These are phyloP conservation scores for Linyphia triangularis DNA, from an alignment of 2,888 invertebrate genomes.

Conservation along the genomic window DNA sequence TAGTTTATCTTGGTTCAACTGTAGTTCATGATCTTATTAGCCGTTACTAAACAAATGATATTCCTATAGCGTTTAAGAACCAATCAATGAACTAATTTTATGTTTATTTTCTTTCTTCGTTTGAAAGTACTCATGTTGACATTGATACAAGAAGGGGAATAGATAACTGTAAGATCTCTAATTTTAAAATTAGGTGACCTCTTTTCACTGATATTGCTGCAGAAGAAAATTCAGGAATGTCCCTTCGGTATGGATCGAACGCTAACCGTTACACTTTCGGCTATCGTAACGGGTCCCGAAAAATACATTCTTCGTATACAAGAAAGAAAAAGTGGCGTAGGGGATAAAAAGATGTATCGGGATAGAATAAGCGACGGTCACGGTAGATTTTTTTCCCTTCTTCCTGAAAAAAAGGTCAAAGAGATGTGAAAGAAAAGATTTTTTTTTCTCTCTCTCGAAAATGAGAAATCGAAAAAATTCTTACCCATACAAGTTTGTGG, in stretches of 20 bases:
- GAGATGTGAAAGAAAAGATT: slow-evolving; percentile 15
- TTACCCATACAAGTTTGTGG: slow-evolving; percentile 53
- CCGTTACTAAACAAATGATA: no score
- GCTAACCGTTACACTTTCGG: slow-evolving; percentile 54
- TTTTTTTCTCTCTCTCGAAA: slow-evolving; percentile 26
- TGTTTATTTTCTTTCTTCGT: no score
- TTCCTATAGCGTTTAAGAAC: no score
- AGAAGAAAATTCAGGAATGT: slow-evolving; percentile 48
- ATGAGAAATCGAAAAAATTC: slow-evolving; percentile 58
- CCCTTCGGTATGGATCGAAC: slow-evolving; percentile 45
- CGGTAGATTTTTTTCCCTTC: background rate
- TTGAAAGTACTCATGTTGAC: no score
- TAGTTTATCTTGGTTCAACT: no score
- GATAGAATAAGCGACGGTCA: slow-evolving; percentile 58
- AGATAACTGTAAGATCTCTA: no score
- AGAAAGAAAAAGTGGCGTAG: slow-evolving; percentile 18
- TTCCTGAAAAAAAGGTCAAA: slow-evolving; percentile 31
- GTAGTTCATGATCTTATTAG: no score
- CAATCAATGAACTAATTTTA: no score
- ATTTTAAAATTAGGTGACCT: no score
- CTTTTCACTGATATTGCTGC: no score
- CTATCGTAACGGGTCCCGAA: slow-evolving; percentile 28
- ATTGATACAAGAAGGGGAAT: no score
- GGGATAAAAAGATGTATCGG: slow-evolving; percentile 60
- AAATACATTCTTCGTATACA: background rate